These are phyloP conservation scores for Pheosia gnoma DNA, from an alignment of 2,888 invertebrate species.

Conservation along the genomic window DNA sequence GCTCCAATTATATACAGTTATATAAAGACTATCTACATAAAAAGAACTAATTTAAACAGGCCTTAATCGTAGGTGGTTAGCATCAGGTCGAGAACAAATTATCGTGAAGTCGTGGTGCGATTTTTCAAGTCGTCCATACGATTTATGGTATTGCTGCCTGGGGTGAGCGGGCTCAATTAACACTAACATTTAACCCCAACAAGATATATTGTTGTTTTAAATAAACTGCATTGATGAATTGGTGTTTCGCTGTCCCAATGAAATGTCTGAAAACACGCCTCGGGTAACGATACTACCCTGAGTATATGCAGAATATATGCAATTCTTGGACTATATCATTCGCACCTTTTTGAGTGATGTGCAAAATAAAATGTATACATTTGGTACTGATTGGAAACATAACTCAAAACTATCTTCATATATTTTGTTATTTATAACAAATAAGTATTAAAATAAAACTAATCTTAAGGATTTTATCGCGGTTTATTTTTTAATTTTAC, in stretches of 20 bases:
- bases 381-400: too few species aligned
- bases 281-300: conserved; percentile 7
- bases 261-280: background rate
- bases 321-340: conserved; percentile 31
- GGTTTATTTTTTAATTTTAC: too few species aligned
- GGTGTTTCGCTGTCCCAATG: conserved; percentile 34
- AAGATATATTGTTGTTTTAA: conserved; percentile 63
- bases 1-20: background rate
- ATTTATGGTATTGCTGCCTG: conserved; percentile 28
- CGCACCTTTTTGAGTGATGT: conserved; percentile 14
- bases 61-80: conserved; percentile 15
- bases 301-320: conserved; percentile 21
- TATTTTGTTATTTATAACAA: too few species aligned
- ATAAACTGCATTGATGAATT: conserved; percentile 59
- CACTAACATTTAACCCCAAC: conserved; percentile 34
- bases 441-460: too few species aligned
- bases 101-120: conserved; percentile 28
- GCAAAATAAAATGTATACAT: background rate
- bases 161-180: conserved; percentile 44
- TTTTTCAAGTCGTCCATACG: conserved; percentile 45
- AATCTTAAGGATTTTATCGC: too few species aligned
- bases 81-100: conserved; percentile 46
- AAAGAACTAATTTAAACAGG: conserved; percentile 12
- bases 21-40: background rate
- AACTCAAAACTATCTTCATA: too few species aligned